Evolutionary conservation across 1,140 invertebrate genomes (phyloP), one percentile per base, ranked within the genome.

Genomic region (Odontomachus brunneus): DNA sequence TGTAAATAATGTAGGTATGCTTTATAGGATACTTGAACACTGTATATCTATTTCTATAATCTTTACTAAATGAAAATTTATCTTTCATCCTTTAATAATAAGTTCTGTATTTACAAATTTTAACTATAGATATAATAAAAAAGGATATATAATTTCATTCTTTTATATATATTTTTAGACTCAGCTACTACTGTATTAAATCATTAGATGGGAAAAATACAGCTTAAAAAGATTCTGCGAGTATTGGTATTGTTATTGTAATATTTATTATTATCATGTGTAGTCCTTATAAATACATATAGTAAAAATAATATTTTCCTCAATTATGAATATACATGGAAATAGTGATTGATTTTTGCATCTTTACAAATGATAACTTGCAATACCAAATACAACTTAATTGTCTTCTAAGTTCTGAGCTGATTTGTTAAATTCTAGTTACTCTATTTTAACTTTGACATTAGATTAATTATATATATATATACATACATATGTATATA

Each of bases 1-100:
- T 89, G 85, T 90, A 90, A 90, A 90, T 89, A 89, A 81, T 88
- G 66, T 89, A 86, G 55, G 63, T 87, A 89, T n/a, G 80, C 86
- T 87, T 89, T 55, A 63, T 78, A 83, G 81, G 71, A 3, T 71
- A 71, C 53, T 80, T 69, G 69, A 78, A 17, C 22, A 29, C n/a
- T 63, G 17, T 24, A 55, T 76, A 33, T 59, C 71, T 59, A 59
- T 53, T 66, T 65, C 53, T 51, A 76, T 29, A 76, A 53, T 51
- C 11, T 24, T 33, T n/a, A n/a, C 17, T 55, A 11, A 66, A 44
- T 66, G 48, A 49, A 48, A 65, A 65, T 29, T 76, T 65, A 51
- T 63, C 29, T 11, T 44, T 44, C 9, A 44, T 3, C 9, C 9
- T 11, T 44, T 11, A n/a, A n/a, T n/a, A n/a, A n/a, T 44, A 44